These are phyloP conservation scores for Ceratotherium simum DNA, from an alignment of 2,113 vertebrate genomes.

Conservation along the genomic window DNA sequence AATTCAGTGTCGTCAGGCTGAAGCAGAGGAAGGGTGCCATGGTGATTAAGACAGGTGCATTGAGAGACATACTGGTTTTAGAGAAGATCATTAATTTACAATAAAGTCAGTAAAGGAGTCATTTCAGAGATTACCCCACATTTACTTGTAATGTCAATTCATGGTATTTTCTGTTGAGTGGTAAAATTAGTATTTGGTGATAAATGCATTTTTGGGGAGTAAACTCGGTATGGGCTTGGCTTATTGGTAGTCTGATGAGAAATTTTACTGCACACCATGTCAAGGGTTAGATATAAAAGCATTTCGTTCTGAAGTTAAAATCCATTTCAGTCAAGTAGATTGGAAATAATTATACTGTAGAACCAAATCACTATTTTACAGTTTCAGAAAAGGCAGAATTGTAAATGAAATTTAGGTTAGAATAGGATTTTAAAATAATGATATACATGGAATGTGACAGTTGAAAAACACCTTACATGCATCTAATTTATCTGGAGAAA, in stretches of 20 bases:
- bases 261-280: slow-evolving; percentile 27
- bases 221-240: neutral
- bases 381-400: slow-evolving; percentile 48
- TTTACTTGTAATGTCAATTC: slow-evolving; percentile 50
- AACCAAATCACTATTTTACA: slow-evolving; percentile 74
- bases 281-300: slow-evolving; percentile 67
- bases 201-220: slow-evolving; percentile 4
- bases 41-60: neutral
- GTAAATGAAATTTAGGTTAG: slow-evolving; percentile 71
- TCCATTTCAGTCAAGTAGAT: slow-evolving; percentile 59
- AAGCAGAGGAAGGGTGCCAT: neutral
- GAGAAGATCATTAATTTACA: neutral
- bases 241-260: slow-evolving; percentile 46
- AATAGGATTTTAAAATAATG: slow-evolving; percentile 85
- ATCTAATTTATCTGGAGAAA: slow-evolving; percentile 52
- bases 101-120: neutral
- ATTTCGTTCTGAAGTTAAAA: slow-evolving; percentile 69
- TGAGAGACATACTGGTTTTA: neutral
- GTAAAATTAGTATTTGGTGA: slow-evolving; percentile 55
- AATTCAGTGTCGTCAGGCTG: neutral
- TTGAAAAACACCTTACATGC: slow-evolving; percentile 22
- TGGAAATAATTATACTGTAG: neutral
- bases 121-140: neutral
- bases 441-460: slow-evolving; percentile 69
- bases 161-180: slow-evolving; percentile 35